Evolutionary conservation across 2,797 vertebrate genomes (phyloP).

Genomic region (Tokudaia tokunoshimensis): DNA sequence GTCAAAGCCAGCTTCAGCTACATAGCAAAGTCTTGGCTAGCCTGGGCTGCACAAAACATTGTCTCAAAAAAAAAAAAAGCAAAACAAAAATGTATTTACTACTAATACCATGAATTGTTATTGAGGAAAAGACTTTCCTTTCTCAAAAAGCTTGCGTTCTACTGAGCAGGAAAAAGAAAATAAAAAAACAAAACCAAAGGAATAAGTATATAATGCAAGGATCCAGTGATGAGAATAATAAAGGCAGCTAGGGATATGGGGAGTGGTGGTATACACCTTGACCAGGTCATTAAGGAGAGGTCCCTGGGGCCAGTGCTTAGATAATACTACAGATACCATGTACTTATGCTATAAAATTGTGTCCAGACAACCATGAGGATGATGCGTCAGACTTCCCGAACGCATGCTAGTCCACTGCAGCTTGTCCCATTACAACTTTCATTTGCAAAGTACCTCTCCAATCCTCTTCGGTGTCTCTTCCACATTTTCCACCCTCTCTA

Average conservation of each 20-base stretch:
- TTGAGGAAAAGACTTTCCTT: not conserved
- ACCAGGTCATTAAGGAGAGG: not conserved
- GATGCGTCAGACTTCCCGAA: not conserved
- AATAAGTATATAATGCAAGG: not conserved
- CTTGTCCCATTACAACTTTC: not conserved
- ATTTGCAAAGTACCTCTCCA: not conserved
- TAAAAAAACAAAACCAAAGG: not conserved
- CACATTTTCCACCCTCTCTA: not conserved
- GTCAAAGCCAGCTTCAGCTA: not conserved
- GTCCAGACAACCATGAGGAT: not conserved
- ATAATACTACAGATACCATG: too few relatives aligned
- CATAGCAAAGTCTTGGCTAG: not conserved
- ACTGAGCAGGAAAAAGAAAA: not conserved
- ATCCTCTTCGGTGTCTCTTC: not conserved
- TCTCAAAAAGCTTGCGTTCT: not conserved
- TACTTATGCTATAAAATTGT: not conserved
- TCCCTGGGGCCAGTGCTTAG: not conserved
- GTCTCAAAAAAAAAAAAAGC: not conserved
- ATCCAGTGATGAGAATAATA: not conserved
- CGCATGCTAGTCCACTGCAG: too few relatives aligned
- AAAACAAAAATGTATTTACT: conserved; percentile 14
- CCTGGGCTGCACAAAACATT: not conserved
- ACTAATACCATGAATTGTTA: not conserved
- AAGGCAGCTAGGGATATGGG: not conserved
- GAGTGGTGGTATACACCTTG: not conserved